Evolutionary conservation across 2,888 invertebrate species (phyloP), one percentile per base, ranked within the genome.

Genomic region (Drosophila subsilvestris): DNA sequence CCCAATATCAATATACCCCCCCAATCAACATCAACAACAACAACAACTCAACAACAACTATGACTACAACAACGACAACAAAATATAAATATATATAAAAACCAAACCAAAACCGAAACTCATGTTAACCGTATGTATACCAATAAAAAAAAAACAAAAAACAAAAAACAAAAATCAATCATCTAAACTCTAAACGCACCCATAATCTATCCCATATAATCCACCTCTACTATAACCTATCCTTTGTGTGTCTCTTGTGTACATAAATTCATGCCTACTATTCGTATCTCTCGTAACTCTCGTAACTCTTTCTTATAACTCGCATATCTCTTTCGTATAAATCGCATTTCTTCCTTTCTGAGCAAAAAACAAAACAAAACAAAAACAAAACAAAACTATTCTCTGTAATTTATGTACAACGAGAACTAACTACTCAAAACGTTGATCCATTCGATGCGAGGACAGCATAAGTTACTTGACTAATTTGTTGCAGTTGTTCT

Each of bases 401-500:
- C 69, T 59, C 10, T 45, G 50, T 51, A 14, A 29, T 22, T 22
- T 22, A 22, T 18, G 25, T 29, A 27, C 58, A 66, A 49, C 22
- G 22, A 17, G n/a, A 14, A 42, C 43, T 58, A 20, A 42, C 9
- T 17, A 59, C 17, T 42, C 54, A 20, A 20, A 32, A 29, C 14
- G 18, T 22, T 50, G 18, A 62, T n/a, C 48, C 43, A 29, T 3
- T 18, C 1, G 70, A 92, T 60, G 20, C 91, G 92, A 92, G 93
- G 93, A 92, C 93, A 93, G 93, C 92, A 76, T 92, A 91, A 91
- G 90, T 93, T 92, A 91, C 89, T 89, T 77, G 92, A 88, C 95
- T 94, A 95, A 95, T 94, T 80, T 69, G 5, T 7, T 27, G 84
- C 94, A 97, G 96, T 95, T 96, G 93, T 96, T 96, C 94, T 97